Evolutionary conservation across 2,113 vertebrate species (phyloP).

Genomic region (Xerus inauris): DNA sequence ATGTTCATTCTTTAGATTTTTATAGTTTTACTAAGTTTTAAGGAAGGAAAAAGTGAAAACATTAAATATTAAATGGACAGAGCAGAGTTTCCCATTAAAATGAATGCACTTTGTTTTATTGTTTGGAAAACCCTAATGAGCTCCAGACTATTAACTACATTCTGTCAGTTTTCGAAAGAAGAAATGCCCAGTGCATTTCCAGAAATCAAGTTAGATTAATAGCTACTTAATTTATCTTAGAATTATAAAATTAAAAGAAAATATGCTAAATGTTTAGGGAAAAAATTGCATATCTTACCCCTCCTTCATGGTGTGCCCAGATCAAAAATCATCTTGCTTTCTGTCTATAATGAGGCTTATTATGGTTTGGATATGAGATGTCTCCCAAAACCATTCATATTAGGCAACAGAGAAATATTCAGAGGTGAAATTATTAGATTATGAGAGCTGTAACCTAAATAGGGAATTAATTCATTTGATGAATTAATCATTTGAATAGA

Average conservation of each 20-base stretch:
- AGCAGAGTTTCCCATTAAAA: constrained; percentile 58
- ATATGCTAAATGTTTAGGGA: neutral
- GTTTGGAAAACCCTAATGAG: constrained; percentile 53
- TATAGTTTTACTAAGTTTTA: constrained; percentile 45
- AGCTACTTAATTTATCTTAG: constrained; percentile 13
- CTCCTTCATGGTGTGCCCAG: neutral
- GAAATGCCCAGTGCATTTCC: neutral
- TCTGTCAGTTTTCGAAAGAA: constrained; percentile 49
- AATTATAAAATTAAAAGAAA: constrained; percentile 53
- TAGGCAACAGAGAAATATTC: too few species aligned
- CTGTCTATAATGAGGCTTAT: neutral
- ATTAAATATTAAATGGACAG: constrained; percentile 58
- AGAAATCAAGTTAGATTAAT: constrained; percentile 23
- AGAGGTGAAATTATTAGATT: too few species aligned
- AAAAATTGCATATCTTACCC: neutral
- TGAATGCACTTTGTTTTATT: constrained; percentile 55
- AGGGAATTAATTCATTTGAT: too few species aligned
- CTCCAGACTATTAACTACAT: constrained; percentile 52
- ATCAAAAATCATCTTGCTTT: neutral
- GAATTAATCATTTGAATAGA: too few species aligned
- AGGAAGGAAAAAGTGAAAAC: constrained; percentile 61
- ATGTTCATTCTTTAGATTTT: constrained; percentile 50
- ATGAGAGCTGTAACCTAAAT: too few species aligned
- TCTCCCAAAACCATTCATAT: too few species aligned
- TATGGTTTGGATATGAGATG: too few species aligned